Percentiles rank a stretch among this genome's conserved stretches.
phyloP scores from a whole-genome alignment of 2,888 invertebrate genomes.

The Carterocephalus palaemon region DNA sequence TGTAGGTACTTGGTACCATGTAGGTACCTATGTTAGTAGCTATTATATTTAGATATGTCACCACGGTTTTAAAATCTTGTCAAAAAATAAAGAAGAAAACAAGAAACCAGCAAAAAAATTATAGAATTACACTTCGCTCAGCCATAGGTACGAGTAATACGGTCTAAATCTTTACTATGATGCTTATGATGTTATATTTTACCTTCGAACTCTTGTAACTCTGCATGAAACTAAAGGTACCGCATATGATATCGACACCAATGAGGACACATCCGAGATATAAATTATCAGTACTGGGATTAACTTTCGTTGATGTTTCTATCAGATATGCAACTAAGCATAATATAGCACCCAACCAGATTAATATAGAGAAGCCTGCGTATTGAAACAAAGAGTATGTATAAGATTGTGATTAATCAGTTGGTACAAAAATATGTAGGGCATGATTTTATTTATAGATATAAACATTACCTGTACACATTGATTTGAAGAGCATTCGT shows the following conservation, averaged over 20 bases:
- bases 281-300: constrained; percentile 94
- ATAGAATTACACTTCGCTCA: no score
- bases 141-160: no score
- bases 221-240: constrained; percentile 98
- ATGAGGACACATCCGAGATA: constrained; percentile 96
- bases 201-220: constrained; percentile 95
- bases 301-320: constrained; percentile 89
- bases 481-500: constrained; percentile 72
- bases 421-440: background rate
- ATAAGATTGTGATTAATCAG: background rate
- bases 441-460: background rate
- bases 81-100: no score
- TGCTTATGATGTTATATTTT: no score
- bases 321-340: constrained; percentile 80
- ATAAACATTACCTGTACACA: constrained; percentile 56
- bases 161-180: no score
- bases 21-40: no score
- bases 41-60: no score
- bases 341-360: constrained; percentile 87
- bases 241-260: constrained; percentile 96
- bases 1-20: no score
- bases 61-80: no score
- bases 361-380: constrained; percentile 86
- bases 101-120: no score
- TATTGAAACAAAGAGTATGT: constrained; percentile 18